These are phyloP conservation scores for Drosophila conformis DNA, from an alignment of 2,888 invertebrate genomes.

Conservation along the genomic window DNA sequence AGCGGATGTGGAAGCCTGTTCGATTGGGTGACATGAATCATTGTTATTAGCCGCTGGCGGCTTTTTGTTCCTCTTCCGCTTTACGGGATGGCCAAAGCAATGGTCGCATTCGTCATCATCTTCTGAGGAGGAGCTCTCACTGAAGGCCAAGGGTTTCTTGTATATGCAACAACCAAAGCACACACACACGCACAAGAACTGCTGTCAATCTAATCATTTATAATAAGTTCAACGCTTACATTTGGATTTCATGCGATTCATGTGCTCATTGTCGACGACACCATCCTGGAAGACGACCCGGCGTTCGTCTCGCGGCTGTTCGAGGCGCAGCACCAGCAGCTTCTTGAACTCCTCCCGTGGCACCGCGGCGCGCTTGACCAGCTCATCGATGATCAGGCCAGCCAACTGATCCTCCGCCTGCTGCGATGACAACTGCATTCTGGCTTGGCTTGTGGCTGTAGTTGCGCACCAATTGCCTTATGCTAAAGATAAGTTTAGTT, in stretches of 20 bases:
- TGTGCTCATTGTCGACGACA: conserved; percentile 97
- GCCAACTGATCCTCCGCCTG: conserved; percentile 91
- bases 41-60: conserved; percentile 33
- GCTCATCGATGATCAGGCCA: conserved; percentile 92
- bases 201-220: not conserved
- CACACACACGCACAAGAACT: not conserved
- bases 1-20: conserved; percentile 61
- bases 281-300: conserved; percentile 96
- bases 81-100: conserved; percentile 93
- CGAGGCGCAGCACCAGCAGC: conserved; percentile 89
- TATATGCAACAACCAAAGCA: conserved; percentile 95
- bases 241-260: conserved; percentile 98
- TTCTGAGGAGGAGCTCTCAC: conserved; percentile 94
- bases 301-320: conserved; percentile 89
- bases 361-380: conserved; percentile 92
- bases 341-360: conserved; percentile 94
- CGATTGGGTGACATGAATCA: conserved; percentile 22
- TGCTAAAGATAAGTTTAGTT: conserved; percentile 23
- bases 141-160: conserved; percentile 94
- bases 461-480: conserved; percentile 31
- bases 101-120: conserved; percentile 94
- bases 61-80: conserved; percentile 85
- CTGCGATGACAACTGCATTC: conserved; percentile 95
- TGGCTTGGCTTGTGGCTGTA: conserved; percentile 14
- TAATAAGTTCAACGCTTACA: conserved; percentile 88